Base-by-base conservation (phyloP, 2,888 invertebrate genomes). In the Odontocerum albicorne region DNA sequence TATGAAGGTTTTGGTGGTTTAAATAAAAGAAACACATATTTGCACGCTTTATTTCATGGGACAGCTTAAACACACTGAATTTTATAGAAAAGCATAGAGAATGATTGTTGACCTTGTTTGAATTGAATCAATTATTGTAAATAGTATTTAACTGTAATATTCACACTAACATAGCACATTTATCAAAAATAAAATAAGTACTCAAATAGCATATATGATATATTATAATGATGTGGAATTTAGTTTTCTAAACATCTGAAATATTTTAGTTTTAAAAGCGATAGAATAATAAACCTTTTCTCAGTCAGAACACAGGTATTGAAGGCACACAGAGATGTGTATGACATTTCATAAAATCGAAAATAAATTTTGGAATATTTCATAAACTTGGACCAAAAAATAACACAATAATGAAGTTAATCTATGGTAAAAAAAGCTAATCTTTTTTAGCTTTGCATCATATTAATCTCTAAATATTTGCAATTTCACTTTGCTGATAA, bases 281-380 rank as follows among this genome's bases (percentile, higher is more conserved):
- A 57, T 52, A 57, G 57, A 55, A 21, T 44, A 42, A 40, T 55
- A 45, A 27, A n/a, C n/a, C 43, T 43, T 55, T 47, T 39, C 27
- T 61, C 57, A 61, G 56, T 58, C 58, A 40, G 60, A 61, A 57
- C 60, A 61, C 58, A 61, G 52, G 47, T 55, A 54, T 49, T 47
- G 55, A 61, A 61, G 60, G 60, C 60, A 61, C 60, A 58, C 57
- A 57, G 36, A 61, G 58, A 58, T 56, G 60, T 58, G 57, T 61
- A 55, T 61, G 50, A 49, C 42, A 53, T 44, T 43, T 40, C 12
- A 43, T 39, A 15, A 47, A 46, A 36, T 15, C 36, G 22, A 15
- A 47, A 47, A 19, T 20, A 33, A 35, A 22, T 10, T 47, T 36
- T 22, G 36, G 35, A 47, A 22, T n/a, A n/a, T 47, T 21, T 47